These are phyloP conservation scores for Eurypyga helias DNA, from an alignment of 2,113 vertebrate species.

Conservation along the genomic window DNA sequence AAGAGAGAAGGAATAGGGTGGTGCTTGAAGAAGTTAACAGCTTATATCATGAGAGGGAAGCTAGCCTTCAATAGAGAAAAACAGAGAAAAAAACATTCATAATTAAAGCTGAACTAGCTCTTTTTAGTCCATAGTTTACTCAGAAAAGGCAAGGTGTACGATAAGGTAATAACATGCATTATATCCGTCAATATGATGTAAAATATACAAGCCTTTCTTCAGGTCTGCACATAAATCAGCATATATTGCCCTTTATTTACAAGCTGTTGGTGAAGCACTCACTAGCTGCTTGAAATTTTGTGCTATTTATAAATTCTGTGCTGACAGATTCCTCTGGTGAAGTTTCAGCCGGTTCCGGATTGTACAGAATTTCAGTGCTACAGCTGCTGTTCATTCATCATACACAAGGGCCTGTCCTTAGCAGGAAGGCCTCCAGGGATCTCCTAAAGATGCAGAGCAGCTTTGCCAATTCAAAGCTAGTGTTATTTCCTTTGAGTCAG, in stretches of 20 bases:
- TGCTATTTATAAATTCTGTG: background rate
- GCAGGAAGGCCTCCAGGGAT: background rate
- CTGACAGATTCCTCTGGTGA: background rate
- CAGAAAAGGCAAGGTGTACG: background rate
- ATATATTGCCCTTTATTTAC: background rate
- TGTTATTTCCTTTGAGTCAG: background rate
- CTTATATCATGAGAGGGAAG: background rate
- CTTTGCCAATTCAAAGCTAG: background rate
- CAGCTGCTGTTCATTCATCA: background rate
- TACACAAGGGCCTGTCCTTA: background rate
- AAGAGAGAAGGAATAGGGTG: background rate
- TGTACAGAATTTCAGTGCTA: background rate
- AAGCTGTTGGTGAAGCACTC: background rate
- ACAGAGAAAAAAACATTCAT: background rate
- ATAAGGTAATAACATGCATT: background rate
- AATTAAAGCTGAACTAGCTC: background rate
- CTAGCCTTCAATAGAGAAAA: background rate
- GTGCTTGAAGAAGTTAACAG: background rate
- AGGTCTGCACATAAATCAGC: background rate
- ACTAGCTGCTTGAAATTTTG: background rate
- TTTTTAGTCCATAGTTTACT: background rate
- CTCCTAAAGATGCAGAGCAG: background rate
- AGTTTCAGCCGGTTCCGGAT: background rate
- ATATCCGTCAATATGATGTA: background rate
- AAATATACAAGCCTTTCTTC: slow-evolving; percentile 24